These are phyloP conservation scores for Caenorhabditis latens DNA, from an alignment of 1,140 invertebrate genomes.

Conservation along the genomic window DNA sequence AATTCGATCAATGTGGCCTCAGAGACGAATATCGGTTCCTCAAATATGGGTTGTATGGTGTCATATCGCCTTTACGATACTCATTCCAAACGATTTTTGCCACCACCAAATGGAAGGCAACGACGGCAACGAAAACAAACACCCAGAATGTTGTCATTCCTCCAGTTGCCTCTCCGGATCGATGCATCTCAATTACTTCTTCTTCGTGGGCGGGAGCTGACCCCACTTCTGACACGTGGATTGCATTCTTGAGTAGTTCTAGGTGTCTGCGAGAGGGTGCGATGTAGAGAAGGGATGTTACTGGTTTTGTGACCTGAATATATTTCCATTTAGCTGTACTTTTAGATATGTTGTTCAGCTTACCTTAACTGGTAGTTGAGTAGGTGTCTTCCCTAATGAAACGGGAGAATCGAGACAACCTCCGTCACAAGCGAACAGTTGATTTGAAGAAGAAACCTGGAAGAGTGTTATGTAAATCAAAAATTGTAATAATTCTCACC, in stretches of 20 bases:
- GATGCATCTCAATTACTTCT: conserved; percentile 90
- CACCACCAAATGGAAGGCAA: conserved; percentile 93
- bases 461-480: conserved; percentile 18
- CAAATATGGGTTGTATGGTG: conserved; percentile 65
- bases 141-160: conserved; percentile 81
- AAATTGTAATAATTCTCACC: background rate
- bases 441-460: conserved; percentile 61
- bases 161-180: conserved; percentile 38
- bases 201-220: conserved; percentile 92
- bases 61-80: conserved; percentile 78
- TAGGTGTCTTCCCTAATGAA: conserved; percentile 59
- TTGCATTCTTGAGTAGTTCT: conserved; percentile 88
- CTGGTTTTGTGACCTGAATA: conserved; percentile 84
- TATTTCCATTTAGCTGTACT: background rate
- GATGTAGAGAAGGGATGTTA: conserved; percentile 92
- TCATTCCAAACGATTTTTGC: conserved; percentile 90
- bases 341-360: background rate
- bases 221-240: conserved; percentile 89
- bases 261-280: conserved; percentile 91
- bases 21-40: conserved; percentile 65
- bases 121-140: conserved; percentile 88
- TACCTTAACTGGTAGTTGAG: conserved; percentile 84
- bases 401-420: conserved; percentile 72
- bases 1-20: conserved; percentile 45
- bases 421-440: conserved; percentile 71